phyloP scores from a whole-genome alignment of 2,888 invertebrate genomes.

The Eupeodes luniger region DNA sequence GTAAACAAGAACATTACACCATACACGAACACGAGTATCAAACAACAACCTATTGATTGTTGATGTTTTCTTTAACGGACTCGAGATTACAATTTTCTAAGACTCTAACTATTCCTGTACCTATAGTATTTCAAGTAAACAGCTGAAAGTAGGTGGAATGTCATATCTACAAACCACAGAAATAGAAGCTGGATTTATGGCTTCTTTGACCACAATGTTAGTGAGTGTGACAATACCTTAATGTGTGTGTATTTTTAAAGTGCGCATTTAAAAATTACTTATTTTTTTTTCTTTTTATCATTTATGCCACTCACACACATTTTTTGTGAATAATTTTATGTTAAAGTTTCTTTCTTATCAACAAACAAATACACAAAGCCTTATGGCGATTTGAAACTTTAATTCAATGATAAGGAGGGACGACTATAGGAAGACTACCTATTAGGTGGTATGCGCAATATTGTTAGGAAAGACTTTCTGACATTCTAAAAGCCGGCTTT shows the following conservation, averaged over 20 bases:
- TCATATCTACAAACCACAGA: not conserved
- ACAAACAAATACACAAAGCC: not conserved
- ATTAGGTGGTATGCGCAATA: not conserved
- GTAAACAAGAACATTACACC: not conserved
- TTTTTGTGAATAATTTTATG: slow-evolving; percentile 6
- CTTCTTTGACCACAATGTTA: slow-evolving; percentile 25
- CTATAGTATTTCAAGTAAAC: slow-evolving; percentile 12
- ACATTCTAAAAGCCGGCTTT: not conserved
- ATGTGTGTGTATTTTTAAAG: not conserved
- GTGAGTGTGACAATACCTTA: not conserved
- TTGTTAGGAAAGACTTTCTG: not conserved
- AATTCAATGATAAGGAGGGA: not conserved
- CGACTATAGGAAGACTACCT: not conserved
- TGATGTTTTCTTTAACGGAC: not conserved
- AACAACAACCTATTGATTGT: not conserved
- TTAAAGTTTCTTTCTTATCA: slow-evolving; percentile 12
- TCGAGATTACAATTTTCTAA: not conserved
- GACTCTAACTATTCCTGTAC: not conserved
- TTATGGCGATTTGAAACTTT: not conserved
- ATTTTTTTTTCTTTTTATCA: slow-evolving; percentile 11
- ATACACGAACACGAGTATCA: not conserved
- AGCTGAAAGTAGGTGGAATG: slow-evolving; percentile 37
- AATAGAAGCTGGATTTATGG: slow-evolving; percentile 24
- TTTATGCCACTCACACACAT: not conserved
- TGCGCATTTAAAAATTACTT: slow-evolving; percentile 28